phyloP scores from a whole-genome alignment of 2,113 vertebrate genomes.

The Burhinus oedicnemus region DNA sequence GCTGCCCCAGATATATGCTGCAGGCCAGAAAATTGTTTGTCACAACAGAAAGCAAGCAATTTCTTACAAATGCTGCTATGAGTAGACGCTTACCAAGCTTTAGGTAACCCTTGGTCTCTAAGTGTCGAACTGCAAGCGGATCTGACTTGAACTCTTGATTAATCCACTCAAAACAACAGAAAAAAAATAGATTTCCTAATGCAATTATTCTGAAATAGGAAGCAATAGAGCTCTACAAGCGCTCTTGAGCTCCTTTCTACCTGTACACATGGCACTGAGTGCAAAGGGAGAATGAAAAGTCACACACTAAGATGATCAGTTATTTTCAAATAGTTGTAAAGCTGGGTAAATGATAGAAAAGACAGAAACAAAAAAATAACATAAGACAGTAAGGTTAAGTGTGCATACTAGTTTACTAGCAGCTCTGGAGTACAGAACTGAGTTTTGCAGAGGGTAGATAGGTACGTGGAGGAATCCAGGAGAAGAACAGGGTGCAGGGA shows the following conservation, averaged over 20 bases:
- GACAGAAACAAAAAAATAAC: background rate
- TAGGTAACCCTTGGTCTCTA: background rate
- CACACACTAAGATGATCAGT: background rate
- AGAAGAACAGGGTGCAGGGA: background rate
- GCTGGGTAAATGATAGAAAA: background rate
- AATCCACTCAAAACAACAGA: background rate
- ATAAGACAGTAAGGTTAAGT: background rate
- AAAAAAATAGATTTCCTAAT: background rate
- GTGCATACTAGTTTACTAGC: background rate
- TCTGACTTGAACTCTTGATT: constrained; percentile 3
- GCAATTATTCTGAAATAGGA: background rate
- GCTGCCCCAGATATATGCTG: background rate
- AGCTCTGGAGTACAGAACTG: background rate
- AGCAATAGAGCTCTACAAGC: background rate
- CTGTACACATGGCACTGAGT: background rate
- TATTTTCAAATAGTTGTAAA: background rate
- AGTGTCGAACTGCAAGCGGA: background rate
- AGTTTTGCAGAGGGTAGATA: background rate
- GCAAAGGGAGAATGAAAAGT: background rate
- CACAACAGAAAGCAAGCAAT: background rate
- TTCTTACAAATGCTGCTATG: background rate
- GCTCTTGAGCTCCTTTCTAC: background rate
- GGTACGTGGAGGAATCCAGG: background rate
- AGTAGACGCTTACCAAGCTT: background rate
- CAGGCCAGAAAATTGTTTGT: constrained; percentile 9